These are phyloP conservation scores for Mallotus villosus DNA, from an alignment of 2,797 vertebrate species.

Conservation along the genomic window DNA sequence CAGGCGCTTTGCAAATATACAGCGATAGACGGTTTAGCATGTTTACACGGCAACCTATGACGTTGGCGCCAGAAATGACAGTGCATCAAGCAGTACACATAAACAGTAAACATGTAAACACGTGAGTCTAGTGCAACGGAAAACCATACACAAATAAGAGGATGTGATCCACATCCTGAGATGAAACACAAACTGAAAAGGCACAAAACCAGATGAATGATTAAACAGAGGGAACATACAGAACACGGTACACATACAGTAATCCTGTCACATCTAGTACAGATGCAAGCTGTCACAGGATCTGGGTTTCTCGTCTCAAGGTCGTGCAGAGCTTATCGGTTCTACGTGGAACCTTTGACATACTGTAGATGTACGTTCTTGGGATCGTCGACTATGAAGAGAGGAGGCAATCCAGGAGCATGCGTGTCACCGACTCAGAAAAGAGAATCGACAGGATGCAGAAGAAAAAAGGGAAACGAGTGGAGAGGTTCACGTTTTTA, in stretches of 20 bases:
- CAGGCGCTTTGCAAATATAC: background rate
- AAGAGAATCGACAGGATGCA: background rate
- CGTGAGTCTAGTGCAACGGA: background rate
- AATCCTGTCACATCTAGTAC: no score
- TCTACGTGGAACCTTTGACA: no score
- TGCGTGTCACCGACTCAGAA: no score
- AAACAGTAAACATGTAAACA: background rate
- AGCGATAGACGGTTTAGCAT: background rate
- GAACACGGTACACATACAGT: background rate
- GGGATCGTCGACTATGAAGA: background rate
- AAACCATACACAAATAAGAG: background rate
- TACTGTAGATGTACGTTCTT: no score
- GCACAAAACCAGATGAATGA: no score
- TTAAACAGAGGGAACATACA: no score
- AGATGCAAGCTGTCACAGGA: background rate
- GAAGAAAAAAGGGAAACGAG: background rate
- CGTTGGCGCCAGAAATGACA: background rate
- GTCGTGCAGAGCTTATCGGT: no score
- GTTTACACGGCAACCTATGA: background rate
- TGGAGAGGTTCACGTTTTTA: background rate
- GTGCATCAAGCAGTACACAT: background rate
- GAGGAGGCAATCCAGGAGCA: no score
- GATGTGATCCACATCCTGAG: background rate
- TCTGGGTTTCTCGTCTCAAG: no score
- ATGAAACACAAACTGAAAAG: no score